Percentiles rank a stretch among this genome's conserved stretches.
phyloP scores from a whole-genome alignment of 1,140 invertebrate genomes.

The Ptiloglossa arizonensis region DNA sequence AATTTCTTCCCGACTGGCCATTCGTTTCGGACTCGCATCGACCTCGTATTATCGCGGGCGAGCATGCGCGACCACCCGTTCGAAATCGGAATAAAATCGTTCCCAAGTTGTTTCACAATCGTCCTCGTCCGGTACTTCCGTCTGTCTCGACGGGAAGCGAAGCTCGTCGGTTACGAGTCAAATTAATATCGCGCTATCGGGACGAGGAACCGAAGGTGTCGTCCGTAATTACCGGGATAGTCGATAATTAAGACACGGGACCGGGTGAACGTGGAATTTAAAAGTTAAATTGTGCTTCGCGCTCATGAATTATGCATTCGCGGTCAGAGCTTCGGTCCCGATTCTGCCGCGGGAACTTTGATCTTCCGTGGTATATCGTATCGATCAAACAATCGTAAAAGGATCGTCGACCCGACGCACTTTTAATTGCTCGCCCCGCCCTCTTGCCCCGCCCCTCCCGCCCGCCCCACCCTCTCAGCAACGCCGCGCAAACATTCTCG shows the following conservation, averaged over 20 bases:
- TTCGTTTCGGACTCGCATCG: not conserved
- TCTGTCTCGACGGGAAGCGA: not conserved
- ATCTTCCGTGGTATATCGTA: constrained; percentile 50
- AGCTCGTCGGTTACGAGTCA: constrained; percentile 7
- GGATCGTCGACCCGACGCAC: constrained; percentile 51
- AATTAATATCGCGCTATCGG: constrained; percentile 49
- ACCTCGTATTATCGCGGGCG: not conserved
- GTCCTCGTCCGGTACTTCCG: constrained; percentile 6
- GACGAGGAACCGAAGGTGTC: constrained; percentile 58
- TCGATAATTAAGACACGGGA: constrained; percentile 65
- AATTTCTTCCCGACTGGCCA: not conserved
- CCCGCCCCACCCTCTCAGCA: too few relatives aligned
- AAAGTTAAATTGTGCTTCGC: constrained; percentile 72
- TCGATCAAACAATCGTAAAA: constrained; percentile 51
- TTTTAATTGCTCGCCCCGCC: constrained; percentile 49
- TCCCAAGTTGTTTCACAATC: not conserved
- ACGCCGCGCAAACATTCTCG: not conserved
- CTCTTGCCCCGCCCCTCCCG: not conserved
- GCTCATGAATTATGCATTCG: constrained; percentile 68
- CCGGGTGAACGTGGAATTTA: constrained; percentile 55
- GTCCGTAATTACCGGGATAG: constrained; percentile 62
- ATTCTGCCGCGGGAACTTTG: constrained; percentile 60
- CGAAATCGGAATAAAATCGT: not conserved
- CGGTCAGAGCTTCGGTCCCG: constrained; percentile 15
- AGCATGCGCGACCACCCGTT: not conserved